A percentile compares a stretch with the other conserved stretches of the same genome.
Evolutionary conservation across 2,113 vertebrate genomes (phyloP).

Genomic region (Psittacula cyanocephala): DNA sequence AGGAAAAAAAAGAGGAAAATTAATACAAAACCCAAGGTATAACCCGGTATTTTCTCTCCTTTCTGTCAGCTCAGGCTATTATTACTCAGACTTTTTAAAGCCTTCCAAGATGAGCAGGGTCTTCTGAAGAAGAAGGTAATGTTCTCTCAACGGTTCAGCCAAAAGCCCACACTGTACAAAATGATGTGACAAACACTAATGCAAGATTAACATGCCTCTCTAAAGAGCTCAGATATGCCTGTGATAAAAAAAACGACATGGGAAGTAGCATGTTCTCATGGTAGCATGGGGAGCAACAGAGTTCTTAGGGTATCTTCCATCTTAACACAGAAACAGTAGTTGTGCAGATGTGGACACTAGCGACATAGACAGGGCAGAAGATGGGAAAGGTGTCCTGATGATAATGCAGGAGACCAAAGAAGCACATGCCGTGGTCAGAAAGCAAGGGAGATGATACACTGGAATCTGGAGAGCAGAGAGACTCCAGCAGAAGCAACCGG

Average conservation of each 20-base stretch:
- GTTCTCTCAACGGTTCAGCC: not conserved
- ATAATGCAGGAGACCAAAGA: not conserved
- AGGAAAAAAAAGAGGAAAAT: not conserved
- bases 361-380: not conserved
- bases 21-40: not conserved
- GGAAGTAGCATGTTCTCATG: not conserved
- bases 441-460: not conserved
- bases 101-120: not conserved
- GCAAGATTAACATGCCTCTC: not conserved
- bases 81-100: not conserved
- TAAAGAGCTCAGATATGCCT: not conserved
- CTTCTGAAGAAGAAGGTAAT: not conserved
- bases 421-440: not conserved
- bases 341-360: not conserved
- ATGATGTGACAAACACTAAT: fast-evolving
- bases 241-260: not conserved
- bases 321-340: not conserved
- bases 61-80: not conserved
- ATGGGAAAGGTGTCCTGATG: not conserved
- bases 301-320: not conserved
- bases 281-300: not conserved
- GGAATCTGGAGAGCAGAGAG: not conserved
- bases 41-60: not conserved
- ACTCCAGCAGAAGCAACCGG: not conserved
- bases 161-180: not conserved